Percentiles rank a stretch among this genome's conserved stretches.
Evolutionary conservation across 2,888 invertebrate genomes (phyloP).

Genomic region (Rhaphigaster nebulosa): DNA sequence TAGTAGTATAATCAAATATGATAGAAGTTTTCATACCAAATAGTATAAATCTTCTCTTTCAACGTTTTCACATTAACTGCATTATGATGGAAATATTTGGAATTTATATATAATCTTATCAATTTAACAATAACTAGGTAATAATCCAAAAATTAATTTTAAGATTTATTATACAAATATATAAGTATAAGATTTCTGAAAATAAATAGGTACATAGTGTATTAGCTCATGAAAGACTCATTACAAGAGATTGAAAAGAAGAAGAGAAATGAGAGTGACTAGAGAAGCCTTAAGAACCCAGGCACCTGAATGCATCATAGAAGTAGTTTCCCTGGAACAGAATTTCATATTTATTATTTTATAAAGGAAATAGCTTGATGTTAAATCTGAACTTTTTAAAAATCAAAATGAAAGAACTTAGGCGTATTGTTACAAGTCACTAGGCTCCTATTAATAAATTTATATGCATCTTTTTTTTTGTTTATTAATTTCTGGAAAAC

Average conservation of each 20-base stretch:
- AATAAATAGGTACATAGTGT: neutral
- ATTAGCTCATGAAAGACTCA: constrained; percentile 12
- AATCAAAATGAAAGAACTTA: neutral
- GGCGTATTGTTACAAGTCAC: neutral
- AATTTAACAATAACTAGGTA: neutral
- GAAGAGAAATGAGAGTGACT: constrained; percentile 32
- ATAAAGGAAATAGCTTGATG: neutral
- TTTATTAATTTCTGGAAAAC: neutral
- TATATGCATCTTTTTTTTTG: neutral
- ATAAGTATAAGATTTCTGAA: constrained; percentile 5
- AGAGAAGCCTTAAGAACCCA: constrained; percentile 48
- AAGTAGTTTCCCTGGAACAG: constrained; percentile 36
- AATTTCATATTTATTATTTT: neutral
- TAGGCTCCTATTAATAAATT: neutral
- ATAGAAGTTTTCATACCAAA: neutral
- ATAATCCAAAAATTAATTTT: neutral
- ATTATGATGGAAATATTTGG: neutral
- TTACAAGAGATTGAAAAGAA: constrained; percentile 21
- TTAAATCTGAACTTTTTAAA: neutral
- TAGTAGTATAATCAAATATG: neutral
- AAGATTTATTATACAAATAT: neutral
- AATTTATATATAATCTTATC: neutral
- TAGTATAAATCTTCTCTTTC: neutral
- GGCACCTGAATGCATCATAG: constrained; percentile 6
- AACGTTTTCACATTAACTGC: neutral